A percentile compares a stretch with the other conserved stretches of the same genome.
Evolutionary conservation across 2,797 vertebrate species (phyloP).

Genomic region (Xenentodon cancila): DNA sequence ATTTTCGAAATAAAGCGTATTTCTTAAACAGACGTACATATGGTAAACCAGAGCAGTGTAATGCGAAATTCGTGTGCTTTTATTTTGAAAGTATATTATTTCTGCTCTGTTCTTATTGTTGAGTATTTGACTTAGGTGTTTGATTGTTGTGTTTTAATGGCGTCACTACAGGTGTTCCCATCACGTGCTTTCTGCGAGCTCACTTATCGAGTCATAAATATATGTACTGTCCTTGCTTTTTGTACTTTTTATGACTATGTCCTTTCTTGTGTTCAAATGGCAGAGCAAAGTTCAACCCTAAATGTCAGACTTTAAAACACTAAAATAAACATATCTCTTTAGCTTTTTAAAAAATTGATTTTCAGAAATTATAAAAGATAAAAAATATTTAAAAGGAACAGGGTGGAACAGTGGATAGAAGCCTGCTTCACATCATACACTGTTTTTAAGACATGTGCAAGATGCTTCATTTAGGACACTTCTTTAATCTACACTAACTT

Average conservation of each 20-base stretch:
- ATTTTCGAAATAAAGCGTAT: background rate
- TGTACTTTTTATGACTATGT: background rate
- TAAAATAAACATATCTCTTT: too few relatives aligned
- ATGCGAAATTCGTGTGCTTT: background rate
- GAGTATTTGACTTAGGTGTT: background rate
- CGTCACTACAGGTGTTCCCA: constrained; percentile 8
- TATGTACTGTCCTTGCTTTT: background rate
- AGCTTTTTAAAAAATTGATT: too few relatives aligned
- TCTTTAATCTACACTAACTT: too few relatives aligned
- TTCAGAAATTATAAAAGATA: too few relatives aligned
- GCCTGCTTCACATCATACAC: too few relatives aligned
- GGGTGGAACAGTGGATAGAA: too few relatives aligned
- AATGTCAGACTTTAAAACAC: background rate
- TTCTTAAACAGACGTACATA: too few relatives aligned
- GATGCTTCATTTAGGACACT: too few relatives aligned
- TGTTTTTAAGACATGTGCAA: too few relatives aligned
- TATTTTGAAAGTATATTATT: constrained; percentile 33
- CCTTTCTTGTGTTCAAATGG: constrained; percentile 1
- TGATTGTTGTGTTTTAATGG: background rate
- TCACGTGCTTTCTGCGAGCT: background rate
- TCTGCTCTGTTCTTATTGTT: background rate
- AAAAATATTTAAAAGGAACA: too few relatives aligned
- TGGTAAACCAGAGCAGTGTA: too few relatives aligned
- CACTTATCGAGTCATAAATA: background rate
- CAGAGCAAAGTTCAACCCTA: too few relatives aligned